Evolutionary conservation across 2,113 vertebrate species (phyloP), one percentile per base, ranked within the genome.

Genomic region (Pterocles burchelli): DNA sequence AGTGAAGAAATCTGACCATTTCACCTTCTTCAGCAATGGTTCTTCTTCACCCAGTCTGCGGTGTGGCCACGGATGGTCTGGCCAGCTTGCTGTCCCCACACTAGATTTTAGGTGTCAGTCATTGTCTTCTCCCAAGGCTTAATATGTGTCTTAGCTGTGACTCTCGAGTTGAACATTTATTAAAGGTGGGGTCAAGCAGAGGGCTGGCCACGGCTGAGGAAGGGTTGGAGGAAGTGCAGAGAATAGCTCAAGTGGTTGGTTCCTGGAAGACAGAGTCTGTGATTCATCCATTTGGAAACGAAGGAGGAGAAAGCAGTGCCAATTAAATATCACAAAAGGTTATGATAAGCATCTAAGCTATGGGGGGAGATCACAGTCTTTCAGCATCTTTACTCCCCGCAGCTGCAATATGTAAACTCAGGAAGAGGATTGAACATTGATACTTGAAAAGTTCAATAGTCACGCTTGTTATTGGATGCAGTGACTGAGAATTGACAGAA

Each of bases 281-380:
- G 92, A 97, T 81, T 96, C 90, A 95, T 93, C 79, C 57, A 11
- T 89, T 97, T 87, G 72, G 92, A 96, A 89, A 31, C 9, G 73
- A n/a, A 89, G 79, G 88, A 93, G 76, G 48, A 81, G 95, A 83
- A 67, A 90, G 83, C 85, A 26, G 48, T 84, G 93, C 93, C 95
- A 94, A 74, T 94, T 78, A 95, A 94, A 84, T 41, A 80, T 91
- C 92, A 93, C 90, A 84, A 52, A 74, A 77, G 90, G 75, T 91
- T 95, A 59, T 14, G 79, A n/a, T 80, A 91, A 95, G 72, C 68
- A 65, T 84, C 79, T 76, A 4, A 33, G 38, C 21, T 48, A 57
- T 19, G 68, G 83, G 70, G 72, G 93, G 76, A 43, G 82, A 92
- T 74, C 19, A 8, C 0, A 34, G 90, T 38, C 87, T 85, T 85